Base-by-base conservation (phyloP, 1,140 invertebrate species). In the Plectus sambesii region DNA sequence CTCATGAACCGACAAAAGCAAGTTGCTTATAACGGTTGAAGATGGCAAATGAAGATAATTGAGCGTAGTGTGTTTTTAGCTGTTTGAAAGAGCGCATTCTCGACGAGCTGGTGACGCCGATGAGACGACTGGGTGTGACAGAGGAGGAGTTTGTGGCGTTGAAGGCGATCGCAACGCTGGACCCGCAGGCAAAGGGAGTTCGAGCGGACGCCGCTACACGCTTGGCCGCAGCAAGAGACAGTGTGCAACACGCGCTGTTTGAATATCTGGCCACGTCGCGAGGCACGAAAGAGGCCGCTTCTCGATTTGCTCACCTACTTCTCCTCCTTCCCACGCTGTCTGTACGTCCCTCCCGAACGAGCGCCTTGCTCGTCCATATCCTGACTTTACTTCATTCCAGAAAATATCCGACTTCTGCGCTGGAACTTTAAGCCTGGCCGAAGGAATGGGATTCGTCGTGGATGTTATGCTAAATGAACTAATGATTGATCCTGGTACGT, bases 101-200 rank as follows among this genome's bases (percentile, higher is more conserved):
- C 3, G 53, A 50, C 17, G 37, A 35, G 22, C 23, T 58, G 12
- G 9, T 47, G 15, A 35, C 45, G 15, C 46, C 38, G 15, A 29
- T 58, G 12, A 37, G 44, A 22, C 19, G 44, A 2, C 19, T 56
- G 3, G 17, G 38, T 6, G 35, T 58, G 5, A 55, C 49, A 26
- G 26, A 50, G 24, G 47, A 47, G 9, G 63, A 66, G 42, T 60
- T 60, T 41, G 62, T 65, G 8, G 49, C 45, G n/a, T 26, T 66
- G 47, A 66, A 66, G 45, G 63, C 63, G 3, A 65, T 66, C 41
- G 57, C 68, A 26, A 62, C 60, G 1, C 37, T 66, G 8, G 63
- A 66, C 40, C 56, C 65, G 5, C 56, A 62, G 38, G 52, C 55
- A 6, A 33, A 33, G 9, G 60, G 57, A 33, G 29, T 66, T 19